A percentile compares a stretch with the other conserved stretches of the same genome.
Conservation (phyloP, 1,140 invertebrate species). For the Caenorhabditis latens region DNA sequence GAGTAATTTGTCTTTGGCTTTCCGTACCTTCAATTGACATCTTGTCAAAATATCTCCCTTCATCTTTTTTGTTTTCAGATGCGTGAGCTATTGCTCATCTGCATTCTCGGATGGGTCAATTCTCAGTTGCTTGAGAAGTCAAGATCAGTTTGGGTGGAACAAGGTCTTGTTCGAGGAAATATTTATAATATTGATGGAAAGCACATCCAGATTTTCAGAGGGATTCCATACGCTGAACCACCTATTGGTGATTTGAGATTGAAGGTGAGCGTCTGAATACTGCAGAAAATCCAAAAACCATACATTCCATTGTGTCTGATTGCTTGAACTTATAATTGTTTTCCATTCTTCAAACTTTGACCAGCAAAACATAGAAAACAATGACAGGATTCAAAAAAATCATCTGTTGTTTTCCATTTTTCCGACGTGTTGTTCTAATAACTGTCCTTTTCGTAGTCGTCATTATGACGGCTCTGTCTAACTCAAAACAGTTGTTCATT, state of each 20-base stretch:
- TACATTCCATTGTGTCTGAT: not conserved
- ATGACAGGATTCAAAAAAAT: too few relatives aligned
- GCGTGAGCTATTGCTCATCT: not conserved
- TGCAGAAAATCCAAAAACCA: too few relatives aligned
- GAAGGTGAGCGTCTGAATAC: conserved; percentile 41
- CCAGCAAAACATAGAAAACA: not conserved
- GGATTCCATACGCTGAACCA: conserved; percentile 75
- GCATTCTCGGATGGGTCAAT: not conserved
- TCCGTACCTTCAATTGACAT: not conserved
- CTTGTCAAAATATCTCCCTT: not conserved
- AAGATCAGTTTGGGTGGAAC: conserved; percentile 76
- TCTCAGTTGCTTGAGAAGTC: conserved; percentile 73
- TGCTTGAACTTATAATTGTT: not conserved
- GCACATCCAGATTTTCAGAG: conserved; percentile 76
- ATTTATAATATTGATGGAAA: conserved; percentile 76
- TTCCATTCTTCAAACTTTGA: not conserved
- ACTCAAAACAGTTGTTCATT: conserved; percentile 2
- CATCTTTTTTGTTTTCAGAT: conserved; percentile 11
- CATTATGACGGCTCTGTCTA: conserved; percentile 7
- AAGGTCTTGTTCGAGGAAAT: conserved; percentile 75
- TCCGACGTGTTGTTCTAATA: not conserved
- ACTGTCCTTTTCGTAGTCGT: not conserved
- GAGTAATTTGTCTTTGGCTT: conserved; percentile 9
- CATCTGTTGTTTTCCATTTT: not conserved
- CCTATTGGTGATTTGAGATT: conserved; percentile 69